Evolutionary conservation across 2,888 invertebrate species (phyloP).

Genomic region (Macaria liturata): DNA sequence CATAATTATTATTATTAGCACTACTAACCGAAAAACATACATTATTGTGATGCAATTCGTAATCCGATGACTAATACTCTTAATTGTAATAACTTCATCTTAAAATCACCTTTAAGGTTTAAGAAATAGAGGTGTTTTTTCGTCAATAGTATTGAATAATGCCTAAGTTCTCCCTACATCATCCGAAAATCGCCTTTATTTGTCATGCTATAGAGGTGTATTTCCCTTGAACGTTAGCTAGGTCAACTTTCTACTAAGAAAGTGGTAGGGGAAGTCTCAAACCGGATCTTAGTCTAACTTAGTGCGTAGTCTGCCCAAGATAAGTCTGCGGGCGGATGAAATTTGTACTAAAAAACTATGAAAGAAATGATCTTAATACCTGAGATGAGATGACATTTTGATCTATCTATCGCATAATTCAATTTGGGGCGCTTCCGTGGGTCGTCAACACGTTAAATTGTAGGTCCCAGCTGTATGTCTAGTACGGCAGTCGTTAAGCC

Average conservation of each 20-base stretch:
- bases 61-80: conserved; percentile 42
- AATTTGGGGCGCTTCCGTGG: too few species aligned
- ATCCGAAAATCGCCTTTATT: conserved; percentile 29
- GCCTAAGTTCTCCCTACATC: neutral
- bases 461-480: too few species aligned
- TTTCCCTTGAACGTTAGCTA: conserved; percentile 16
- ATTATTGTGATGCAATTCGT: conserved; percentile 58
- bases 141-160: too few species aligned
- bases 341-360: too few species aligned
- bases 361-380: too few species aligned
- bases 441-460: too few species aligned
- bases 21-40: conserved; percentile 72
- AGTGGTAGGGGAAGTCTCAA: conserved; percentile 51
- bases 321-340: too few species aligned
- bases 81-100: conserved; percentile 4
- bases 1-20: conserved; percentile 45
- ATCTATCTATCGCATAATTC: too few species aligned
- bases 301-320: neutral
- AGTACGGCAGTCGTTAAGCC: too few species aligned
- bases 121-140: conserved; percentile 18
- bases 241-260: conserved; percentile 55
- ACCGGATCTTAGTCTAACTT: conserved; percentile 47
- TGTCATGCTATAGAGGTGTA: neutral
- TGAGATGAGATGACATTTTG: too few species aligned
- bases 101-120: conserved; percentile 19